These are phyloP conservation scores for Synanthedon myopaeformis DNA, from an alignment of 2,888 invertebrate species.

Conservation along the genomic window DNA sequence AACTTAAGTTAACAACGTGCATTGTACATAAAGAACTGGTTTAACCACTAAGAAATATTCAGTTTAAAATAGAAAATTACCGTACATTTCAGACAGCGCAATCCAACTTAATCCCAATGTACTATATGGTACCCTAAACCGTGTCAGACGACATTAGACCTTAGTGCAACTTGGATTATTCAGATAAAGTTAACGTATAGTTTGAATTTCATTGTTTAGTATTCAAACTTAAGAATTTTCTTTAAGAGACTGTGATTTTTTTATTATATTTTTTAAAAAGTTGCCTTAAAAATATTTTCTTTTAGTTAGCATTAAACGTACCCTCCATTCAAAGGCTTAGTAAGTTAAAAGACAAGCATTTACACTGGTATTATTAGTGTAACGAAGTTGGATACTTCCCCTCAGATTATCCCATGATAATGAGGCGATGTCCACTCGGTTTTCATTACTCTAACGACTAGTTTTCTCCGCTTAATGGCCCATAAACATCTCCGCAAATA, in stretches of 20 bases:
- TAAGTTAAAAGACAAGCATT: too few species aligned
- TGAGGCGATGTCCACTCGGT: slow-evolving; percentile 53
- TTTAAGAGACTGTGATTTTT: too few species aligned
- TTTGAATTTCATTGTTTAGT: neutral
- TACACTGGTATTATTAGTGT: neutral
- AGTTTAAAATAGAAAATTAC: slow-evolving; percentile 8
- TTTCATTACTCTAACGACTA: slow-evolving; percentile 59
- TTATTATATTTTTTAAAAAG: too few species aligned
- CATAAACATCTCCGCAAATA: slow-evolving; percentile 59
- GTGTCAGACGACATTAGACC: slow-evolving; percentile 20
- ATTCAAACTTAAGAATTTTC: too few species aligned
- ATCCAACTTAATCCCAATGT: slow-evolving; percentile 8
- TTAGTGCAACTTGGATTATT: slow-evolving; percentile 18
- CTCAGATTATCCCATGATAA: slow-evolving; percentile 58
- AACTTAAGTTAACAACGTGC: too few species aligned
- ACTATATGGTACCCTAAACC: slow-evolving; percentile 10
- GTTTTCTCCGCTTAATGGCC: slow-evolving; percentile 56
- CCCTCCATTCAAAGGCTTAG: too few species aligned
- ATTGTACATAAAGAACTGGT: neutral
- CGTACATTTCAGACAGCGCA: slow-evolving; percentile 6
- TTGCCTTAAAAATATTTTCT: too few species aligned
- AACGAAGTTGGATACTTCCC: neutral
- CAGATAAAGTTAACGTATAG: slow-evolving; percentile 16
- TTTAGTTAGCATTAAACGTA: too few species aligned
- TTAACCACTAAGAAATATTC: slow-evolving; percentile 4